Evolutionary conservation across 2,888 invertebrate species (phyloP).

Genomic region (Tortricodes alternella): DNA sequence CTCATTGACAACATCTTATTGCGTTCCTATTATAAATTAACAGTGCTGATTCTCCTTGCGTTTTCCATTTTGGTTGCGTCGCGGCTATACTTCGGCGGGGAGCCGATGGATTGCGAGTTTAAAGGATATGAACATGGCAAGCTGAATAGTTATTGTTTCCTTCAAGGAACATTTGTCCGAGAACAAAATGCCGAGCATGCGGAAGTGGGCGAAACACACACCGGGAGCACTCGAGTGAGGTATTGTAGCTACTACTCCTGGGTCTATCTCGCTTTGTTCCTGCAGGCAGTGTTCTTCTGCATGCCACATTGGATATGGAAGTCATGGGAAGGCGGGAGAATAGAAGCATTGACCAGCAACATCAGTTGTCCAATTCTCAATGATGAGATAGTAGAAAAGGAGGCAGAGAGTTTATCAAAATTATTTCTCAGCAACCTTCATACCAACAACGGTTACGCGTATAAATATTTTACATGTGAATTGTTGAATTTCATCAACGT

Average conservation of each 20-base stretch:
- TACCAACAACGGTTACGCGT: background rate
- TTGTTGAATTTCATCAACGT: conserved; percentile 1
- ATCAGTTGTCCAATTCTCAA: background rate
- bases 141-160: background rate
- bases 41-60: conserved; percentile 1
- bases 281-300: conserved; percentile 5
- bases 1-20: background rate
- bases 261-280: background rate
- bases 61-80: background rate
- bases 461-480: background rate
- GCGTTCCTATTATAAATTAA: background rate
- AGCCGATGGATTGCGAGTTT: background rate
- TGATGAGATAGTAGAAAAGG: background rate
- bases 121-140: background rate
- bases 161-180: background rate
- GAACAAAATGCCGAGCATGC: background rate
- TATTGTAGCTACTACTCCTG: conserved; percentile 2
- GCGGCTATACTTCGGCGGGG: background rate
- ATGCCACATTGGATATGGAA: background rate
- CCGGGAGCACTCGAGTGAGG: background rate
- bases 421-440: background rate
- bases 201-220: background rate
- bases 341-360: background rate
- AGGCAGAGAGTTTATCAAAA: background rate
- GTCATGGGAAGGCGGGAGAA: conserved; percentile 3